Percentiles rank a stretch among this genome's conserved stretches.
Conservation (phyloP, 2,113 vertebrate species). For the Odontesthes bonariensis region DNA sequence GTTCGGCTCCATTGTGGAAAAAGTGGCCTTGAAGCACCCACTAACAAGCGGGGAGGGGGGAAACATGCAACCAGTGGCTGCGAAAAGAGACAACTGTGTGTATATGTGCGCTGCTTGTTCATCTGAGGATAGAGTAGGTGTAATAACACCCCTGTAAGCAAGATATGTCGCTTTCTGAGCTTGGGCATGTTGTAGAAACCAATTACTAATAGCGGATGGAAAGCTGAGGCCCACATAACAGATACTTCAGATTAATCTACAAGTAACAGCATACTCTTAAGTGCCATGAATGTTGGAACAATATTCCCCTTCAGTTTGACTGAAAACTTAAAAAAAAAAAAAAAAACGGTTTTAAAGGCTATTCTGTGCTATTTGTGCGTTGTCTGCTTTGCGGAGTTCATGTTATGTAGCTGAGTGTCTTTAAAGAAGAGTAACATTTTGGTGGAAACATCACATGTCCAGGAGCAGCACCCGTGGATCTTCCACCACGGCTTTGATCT, state of each 20-base stretch:
- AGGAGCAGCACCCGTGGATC: constrained; percentile 93
- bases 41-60: constrained; percentile 14
- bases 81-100: constrained; percentile 15
- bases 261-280: background rate
- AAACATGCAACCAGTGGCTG: constrained; percentile 8
- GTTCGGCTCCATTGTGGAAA: constrained; percentile 18
- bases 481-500: constrained; percentile 95
- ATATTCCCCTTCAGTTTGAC: background rate
- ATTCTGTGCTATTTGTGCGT: constrained; percentile 40
- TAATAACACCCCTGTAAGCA: background rate
- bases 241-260: background rate
- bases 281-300: background rate
- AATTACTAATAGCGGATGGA: background rate
- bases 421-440: constrained; percentile 23
- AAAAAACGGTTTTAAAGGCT: background rate
- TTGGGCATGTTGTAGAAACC: background rate
- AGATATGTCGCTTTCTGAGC: background rate
- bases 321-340: no score
- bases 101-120: constrained; percentile 3
- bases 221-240: background rate
- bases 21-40: constrained; percentile 20
- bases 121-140: background rate
- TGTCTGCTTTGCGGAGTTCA: constrained; percentile 18
- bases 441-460: constrained; percentile 84
- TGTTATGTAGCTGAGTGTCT: constrained; percentile 17